phyloP scores from a whole-genome alignment of 2,797 vertebrate genomes.

The Manis javanica region DNA sequence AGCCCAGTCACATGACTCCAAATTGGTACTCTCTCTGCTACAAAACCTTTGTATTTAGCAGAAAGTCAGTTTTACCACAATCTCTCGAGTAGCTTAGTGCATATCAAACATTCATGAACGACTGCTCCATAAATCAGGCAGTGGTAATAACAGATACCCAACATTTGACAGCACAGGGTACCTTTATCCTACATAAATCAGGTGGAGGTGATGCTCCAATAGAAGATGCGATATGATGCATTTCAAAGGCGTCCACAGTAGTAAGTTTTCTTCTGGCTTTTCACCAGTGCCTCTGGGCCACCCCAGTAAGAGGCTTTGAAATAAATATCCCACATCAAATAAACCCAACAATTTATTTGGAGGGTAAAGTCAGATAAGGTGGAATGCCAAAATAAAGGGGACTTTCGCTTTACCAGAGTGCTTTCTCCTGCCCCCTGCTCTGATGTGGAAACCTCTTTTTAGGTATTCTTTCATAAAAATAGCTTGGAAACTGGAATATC shows the following conservation, averaged over 20 bases:
- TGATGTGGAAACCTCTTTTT: neutral
- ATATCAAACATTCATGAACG: slow-evolving; percentile 17
- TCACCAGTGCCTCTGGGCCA: neutral
- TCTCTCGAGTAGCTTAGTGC: slow-evolving; percentile 17
- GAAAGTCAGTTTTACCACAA: slow-evolving; percentile 30
- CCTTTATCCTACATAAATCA: neutral
- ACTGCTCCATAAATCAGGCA: neutral
- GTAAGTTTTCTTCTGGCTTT: neutral
- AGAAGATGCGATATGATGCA: neutral
- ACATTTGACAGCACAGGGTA: neutral
- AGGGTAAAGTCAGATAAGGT: neutral
- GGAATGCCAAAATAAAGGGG: neutral
- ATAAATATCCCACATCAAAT: neutral
- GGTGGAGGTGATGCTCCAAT: neutral
- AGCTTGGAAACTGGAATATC: neutral
- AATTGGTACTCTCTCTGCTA: neutral
- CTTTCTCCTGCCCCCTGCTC: neutral
- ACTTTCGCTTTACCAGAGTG: neutral
- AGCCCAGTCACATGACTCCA: neutral
- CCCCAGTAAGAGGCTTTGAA: neutral
- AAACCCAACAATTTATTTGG: neutral
- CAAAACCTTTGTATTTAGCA: slow-evolving; percentile 30
- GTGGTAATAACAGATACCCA: slow-evolving; percentile 15
- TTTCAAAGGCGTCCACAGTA: neutral
- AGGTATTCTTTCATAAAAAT: neutral